phyloP scores from a whole-genome alignment of 1,140 invertebrate species.

The Neelides sp. region DNA sequence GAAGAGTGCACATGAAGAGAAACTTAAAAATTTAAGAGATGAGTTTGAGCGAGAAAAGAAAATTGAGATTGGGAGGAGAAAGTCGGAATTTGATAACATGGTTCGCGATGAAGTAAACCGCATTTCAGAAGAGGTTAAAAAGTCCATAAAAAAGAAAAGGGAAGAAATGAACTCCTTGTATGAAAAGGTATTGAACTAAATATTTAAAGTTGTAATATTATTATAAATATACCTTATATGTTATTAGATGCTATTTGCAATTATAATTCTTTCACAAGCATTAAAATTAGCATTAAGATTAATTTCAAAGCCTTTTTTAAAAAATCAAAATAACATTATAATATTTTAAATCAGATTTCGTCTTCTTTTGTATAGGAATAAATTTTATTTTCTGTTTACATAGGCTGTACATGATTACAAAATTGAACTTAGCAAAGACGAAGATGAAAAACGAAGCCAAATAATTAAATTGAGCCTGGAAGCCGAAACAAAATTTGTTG shows the following conservation, averaged over 20 bases:
- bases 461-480: not conserved
- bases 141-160: not conserved
- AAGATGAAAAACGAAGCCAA: not conserved
- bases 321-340: too few relatives aligned
- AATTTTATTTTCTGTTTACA: too few relatives aligned
- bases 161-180: not conserved
- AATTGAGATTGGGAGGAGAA: slow-evolving; percentile 1
- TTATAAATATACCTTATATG: too few relatives aligned
- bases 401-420: not conserved
- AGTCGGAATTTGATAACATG: not conserved
- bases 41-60: not conserved
- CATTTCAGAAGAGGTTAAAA: not conserved
- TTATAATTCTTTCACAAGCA: too few relatives aligned
- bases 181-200: not conserved
- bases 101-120: not conserved
- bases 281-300: too few relatives aligned
- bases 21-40: not conserved
- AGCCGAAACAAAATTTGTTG: not conserved
- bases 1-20: not conserved
- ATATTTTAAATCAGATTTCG: too few relatives aligned
- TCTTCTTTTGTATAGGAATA: too few relatives aligned
- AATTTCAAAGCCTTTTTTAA: too few relatives aligned
- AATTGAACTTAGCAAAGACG: not conserved
- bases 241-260: too few relatives aligned
- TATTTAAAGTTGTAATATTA: too few relatives aligned